phyloP scores from a whole-genome alignment of 2,797 vertebrate species.

The Fistularia tabacaria region DNA sequence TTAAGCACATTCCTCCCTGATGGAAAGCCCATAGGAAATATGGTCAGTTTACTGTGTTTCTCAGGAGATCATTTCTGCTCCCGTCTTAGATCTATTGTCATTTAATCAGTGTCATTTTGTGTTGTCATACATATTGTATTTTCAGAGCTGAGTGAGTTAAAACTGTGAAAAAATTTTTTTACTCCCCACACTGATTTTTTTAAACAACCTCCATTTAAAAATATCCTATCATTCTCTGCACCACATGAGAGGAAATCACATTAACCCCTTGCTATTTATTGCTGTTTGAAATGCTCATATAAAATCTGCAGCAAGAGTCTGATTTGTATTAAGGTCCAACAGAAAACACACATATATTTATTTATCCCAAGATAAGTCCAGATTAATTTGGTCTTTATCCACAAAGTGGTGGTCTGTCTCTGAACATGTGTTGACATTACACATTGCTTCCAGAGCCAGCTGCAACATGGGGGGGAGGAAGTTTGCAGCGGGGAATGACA shows the following conservation, averaged over 20 bases:
- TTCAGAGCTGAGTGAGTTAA: slow-evolving; percentile 30
- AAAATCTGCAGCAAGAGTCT: slow-evolving; percentile 27
- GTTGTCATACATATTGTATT: slow-evolving; percentile 25
- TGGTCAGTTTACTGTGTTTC: neutral
- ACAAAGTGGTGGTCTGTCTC: slow-evolving; percentile 56
- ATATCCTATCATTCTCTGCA: neutral
- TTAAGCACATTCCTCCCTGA: slow-evolving; percentile 39
- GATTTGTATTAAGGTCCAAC: slow-evolving; percentile 27
- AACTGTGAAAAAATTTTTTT: slow-evolving; percentile 24
- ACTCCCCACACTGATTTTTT: slow-evolving; percentile 35
- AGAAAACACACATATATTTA: neutral
- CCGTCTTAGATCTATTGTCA: too few species aligned
- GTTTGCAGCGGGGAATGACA: slow-evolving; percentile 5
- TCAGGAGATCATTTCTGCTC: neutral
- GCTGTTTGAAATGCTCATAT: too few species aligned
- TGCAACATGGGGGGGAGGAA: slow-evolving; percentile 48
- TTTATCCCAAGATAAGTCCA: slow-evolving; percentile 22
- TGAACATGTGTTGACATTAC: slow-evolving; percentile 60
- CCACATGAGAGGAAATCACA: slow-evolving; percentile 3
- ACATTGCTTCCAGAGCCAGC: slow-evolving; percentile 55
- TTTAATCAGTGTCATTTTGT: neutral
- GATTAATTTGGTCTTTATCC: slow-evolving; percentile 36
- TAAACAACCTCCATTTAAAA: slow-evolving; percentile 25
- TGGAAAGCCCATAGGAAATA: slow-evolving; percentile 12
- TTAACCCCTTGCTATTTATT: slow-evolving; percentile 20